Evolutionary conservation across 1,140 invertebrate species (phyloP).

Genomic region (Coptotermes formosanus): DNA sequence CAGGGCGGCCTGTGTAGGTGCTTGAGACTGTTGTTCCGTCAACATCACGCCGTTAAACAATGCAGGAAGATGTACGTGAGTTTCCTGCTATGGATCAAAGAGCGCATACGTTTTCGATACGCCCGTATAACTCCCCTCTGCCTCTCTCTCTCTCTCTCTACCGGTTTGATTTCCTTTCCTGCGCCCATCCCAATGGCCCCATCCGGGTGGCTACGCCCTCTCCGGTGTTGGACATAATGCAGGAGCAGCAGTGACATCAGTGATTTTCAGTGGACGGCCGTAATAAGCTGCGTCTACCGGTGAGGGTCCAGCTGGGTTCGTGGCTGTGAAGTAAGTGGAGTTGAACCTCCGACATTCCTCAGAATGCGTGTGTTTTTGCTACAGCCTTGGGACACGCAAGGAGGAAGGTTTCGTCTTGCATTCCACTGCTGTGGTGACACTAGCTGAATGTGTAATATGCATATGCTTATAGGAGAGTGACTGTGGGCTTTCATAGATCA

Average conservation of each 20-base stretch:
- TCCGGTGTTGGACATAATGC: constrained; percentile 25
- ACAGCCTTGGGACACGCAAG: too few relatives aligned
- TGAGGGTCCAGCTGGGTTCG: not conserved
- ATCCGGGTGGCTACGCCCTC: constrained; percentile 9
- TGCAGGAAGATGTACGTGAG: not conserved
- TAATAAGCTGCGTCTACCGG: not conserved
- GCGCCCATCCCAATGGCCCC: not conserved
- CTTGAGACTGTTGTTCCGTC: not conserved
- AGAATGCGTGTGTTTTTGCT: too few relatives aligned
- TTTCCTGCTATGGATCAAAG: not conserved
- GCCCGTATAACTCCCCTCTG: not conserved
- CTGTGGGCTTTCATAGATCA: not conserved
- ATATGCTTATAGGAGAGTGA: not conserved
- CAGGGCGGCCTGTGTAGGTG: too few relatives aligned
- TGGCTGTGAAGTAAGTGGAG: not conserved
- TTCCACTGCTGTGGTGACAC: not conserved
- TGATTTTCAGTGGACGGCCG: not conserved
- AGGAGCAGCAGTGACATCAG: constrained; percentile 25
- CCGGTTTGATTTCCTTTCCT: not conserved
- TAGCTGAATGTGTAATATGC: not conserved
- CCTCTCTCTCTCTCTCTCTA: not conserved
- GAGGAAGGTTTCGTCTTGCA: too few relatives aligned
- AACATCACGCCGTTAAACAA: not conserved
- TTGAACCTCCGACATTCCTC: not conserved
- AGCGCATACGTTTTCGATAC: not conserved